Conservation (phyloP, 1,140 invertebrate genomes). For the Drosophila prosaltans region DNA sequence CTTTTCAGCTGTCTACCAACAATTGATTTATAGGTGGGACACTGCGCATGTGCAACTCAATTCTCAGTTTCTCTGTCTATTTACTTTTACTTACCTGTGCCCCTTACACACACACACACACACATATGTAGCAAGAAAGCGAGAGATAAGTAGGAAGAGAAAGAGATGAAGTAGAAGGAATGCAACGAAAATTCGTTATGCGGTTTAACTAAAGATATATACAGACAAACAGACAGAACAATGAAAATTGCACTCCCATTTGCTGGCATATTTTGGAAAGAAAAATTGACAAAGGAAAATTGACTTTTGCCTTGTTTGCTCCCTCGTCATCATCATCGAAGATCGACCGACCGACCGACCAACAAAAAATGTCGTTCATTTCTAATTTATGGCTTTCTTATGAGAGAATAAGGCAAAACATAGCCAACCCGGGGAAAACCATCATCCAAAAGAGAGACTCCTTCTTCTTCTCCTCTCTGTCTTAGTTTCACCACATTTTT, state of each 20-base stretch:
- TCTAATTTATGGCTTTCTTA: conserved; percentile 82
- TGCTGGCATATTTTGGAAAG: conserved; percentile 55
- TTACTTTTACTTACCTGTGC: conserved; percentile 63
- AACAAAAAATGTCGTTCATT: conserved; percentile 54
- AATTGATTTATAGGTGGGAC: conserved; percentile 72
- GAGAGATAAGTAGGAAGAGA: background rate
- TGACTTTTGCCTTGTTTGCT: conserved; percentile 44
- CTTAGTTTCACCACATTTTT: background rate
- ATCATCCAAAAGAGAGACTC: conserved; percentile 19
- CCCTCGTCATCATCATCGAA: conserved; percentile 42
- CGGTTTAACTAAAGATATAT: conserved; percentile 62
- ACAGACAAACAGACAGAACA: conserved; percentile 22
- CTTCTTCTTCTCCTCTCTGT: conserved; percentile 17
- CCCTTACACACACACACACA: background rate
- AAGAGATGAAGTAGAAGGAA: background rate
- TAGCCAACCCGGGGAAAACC: conserved; percentile 46
- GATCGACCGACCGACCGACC: conserved; percentile 24
- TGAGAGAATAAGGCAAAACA: conserved; percentile 38
- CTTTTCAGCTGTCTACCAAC: conserved; percentile 74
- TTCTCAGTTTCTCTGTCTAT: conserved; percentile 76
- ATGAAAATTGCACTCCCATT: conserved; percentile 68
- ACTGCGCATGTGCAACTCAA: conserved; percentile 77
- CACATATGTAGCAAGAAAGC: no score
- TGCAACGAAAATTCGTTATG: conserved; percentile 68
- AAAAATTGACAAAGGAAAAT: conserved; percentile 40